Evolutionary conservation across 1,140 invertebrate genomes (phyloP), one percentile per base, ranked within the genome.

Genomic region (Panagrolaimus sp.): DNA sequence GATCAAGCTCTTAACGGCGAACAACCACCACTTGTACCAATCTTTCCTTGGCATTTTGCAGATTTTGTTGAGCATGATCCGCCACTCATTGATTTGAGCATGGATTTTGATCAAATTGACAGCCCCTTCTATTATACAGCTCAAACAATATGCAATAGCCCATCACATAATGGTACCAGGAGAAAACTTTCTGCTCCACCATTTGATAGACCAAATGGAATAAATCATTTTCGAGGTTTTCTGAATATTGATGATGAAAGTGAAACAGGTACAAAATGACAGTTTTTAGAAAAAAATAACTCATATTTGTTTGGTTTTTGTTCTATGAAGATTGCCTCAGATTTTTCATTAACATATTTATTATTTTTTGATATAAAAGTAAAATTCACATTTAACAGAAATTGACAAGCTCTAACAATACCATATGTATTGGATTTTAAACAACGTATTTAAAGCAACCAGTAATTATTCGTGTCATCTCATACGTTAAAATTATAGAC

Each of bases 11-110:
- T 80, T 44, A 47, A 74, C 13, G 78, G 78, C 5, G 68, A 72
- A 48, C 43, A 57, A 13, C 76, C 74, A 44, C 62, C 79, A n/a
- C 44, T 67, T 11, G 45, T 81, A 11, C 78, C 78, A 11, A 79
- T 80, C 9, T 78, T 80, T 63, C 78, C 78, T 4, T 80, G 78
- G 78, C 78, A 80, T 63, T 81, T 80, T 61, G 67, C 78, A 5
- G 78, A 80, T 46, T 80, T 80, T 51, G 20, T 80, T 16, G 78
- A 81, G 51, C 67, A 77, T 23, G 78, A 80, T 69, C 78, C 78
- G 38, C 78, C 78, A 25, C 65, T 80, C 11, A 80, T 80, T 62
- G 78, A 80, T 66, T 38, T 78, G 23, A 75, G 73, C 65, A 72
- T 79, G 43, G 78, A 81, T 48, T 71, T 73, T 47, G 75, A 77